phyloP scores from a whole-genome alignment of 1,140 invertebrate genomes.

The Pogonomyrmex californicus region DNA sequence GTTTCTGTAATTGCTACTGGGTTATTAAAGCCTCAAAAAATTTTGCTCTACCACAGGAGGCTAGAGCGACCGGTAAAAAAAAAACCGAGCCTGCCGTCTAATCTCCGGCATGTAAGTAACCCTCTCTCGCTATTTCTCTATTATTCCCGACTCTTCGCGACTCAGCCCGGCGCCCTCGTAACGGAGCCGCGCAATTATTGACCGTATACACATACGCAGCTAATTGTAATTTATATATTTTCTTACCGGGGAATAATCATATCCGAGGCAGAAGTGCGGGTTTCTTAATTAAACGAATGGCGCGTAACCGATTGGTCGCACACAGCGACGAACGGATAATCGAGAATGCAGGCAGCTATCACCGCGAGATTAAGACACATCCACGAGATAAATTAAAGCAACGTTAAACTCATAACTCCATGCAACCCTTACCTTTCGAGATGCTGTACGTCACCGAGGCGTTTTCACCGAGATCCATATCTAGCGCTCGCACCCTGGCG shows the following conservation, averaged over 20 bases:
- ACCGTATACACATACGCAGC: not conserved
- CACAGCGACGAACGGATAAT: constrained; percentile 7
- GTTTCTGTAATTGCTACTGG: constrained; percentile 63
- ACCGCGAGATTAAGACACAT: not conserved
- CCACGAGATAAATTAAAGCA: not conserved
- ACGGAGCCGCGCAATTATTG: constrained; percentile 21
- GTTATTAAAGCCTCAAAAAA: constrained; percentile 62
- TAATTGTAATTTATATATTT: constrained; percentile 60
- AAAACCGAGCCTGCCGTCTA: constrained; percentile 2
- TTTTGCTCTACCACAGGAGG: not conserved
- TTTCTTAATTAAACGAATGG: constrained; percentile 7
- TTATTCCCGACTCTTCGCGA: constrained; percentile 31
- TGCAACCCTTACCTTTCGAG: constrained; percentile 89
- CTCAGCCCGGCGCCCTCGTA: constrained; percentile 13
- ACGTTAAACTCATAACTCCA: not conserved
- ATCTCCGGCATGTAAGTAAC: constrained; percentile 32
- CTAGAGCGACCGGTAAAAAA: constrained; percentile 8
- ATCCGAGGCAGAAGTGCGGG: not conserved
- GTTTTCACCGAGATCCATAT: constrained; percentile 95
- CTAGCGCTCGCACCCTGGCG: constrained; percentile 93
- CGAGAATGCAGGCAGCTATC: not conserved
- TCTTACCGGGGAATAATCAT: constrained; percentile 32
- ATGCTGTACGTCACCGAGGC: constrained; percentile 95
- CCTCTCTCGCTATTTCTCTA: constrained; percentile 46
- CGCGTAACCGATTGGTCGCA: constrained; percentile 30